Evolutionary conservation across 2,888 invertebrate genomes (phyloP).

Genomic region (Ophraella communa): DNA sequence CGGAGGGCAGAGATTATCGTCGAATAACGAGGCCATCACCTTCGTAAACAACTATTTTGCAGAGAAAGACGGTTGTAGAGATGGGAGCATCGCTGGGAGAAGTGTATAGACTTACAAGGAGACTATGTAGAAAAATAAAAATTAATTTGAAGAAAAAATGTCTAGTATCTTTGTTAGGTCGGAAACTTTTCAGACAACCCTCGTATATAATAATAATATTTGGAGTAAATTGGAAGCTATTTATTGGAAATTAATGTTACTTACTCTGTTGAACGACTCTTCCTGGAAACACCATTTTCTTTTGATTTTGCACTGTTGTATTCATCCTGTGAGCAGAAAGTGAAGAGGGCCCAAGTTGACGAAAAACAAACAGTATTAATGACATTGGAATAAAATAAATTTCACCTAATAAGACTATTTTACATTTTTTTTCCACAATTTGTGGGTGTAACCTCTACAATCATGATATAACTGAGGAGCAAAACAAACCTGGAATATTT

Average conservation of each 20-base stretch:
- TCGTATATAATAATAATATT: no score
- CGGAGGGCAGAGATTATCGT: no score
- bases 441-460: constrained; percentile 16
- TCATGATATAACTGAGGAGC: constrained; percentile 11
- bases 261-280: constrained; percentile 63
- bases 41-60: no score
- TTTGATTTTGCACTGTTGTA: constrained; percentile 62
- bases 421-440: constrained; percentile 8
- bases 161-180: no score
- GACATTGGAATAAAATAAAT: constrained; percentile 28
- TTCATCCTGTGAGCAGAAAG: constrained; percentile 63
- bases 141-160: no score
- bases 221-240: no score
- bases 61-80: no score
- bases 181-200: no score
- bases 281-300: constrained; percentile 67
- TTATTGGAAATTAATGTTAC: constrained; percentile 42
- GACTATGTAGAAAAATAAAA: no score
- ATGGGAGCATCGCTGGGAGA: no score
- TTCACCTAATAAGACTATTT: constrained; percentile 21
- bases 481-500: neutral
- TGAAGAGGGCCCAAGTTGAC: constrained; percentile 50
- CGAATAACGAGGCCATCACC: no score
- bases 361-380: constrained; percentile 61
- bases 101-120: no score